Conservation (phyloP, 2,888 invertebrate species). For the Trichacis sp. region DNA sequence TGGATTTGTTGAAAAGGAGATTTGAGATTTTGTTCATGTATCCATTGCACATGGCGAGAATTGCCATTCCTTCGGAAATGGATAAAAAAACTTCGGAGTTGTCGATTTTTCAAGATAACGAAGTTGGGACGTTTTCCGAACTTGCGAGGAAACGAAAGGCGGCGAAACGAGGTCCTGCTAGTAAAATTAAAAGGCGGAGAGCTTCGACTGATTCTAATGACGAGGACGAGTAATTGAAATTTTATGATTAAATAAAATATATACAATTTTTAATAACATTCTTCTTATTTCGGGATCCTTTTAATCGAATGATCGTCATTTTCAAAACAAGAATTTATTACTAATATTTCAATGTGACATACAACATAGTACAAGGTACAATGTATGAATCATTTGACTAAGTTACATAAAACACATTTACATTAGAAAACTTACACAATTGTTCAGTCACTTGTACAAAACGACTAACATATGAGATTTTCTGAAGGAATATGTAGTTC, state of each 20-base stretch:
- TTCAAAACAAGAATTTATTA: slow-evolving; percentile 1
- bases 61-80: slow-evolving; percentile 13
- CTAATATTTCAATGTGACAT: slow-evolving; percentile 11
- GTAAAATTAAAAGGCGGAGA: background rate
- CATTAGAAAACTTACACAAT: slow-evolving; percentile 11
- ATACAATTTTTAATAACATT: too few relatives aligned
- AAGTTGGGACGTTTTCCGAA: background rate
- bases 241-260: too few relatives aligned
- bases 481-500: slow-evolving; percentile 9
- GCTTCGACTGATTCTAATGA: background rate
- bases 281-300: too few relatives aligned
- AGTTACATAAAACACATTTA: slow-evolving; percentile 20
- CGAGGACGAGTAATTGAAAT: slow-evolving; percentile 2
- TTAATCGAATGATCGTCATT: too few relatives aligned
- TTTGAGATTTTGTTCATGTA: slow-evolving; percentile 57
- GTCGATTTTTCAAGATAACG: background rate
- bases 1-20: slow-evolving; percentile 50
- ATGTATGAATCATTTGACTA: slow-evolving; percentile 3
- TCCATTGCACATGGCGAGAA: slow-evolving; percentile 53
- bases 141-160: slow-evolving; percentile 2
- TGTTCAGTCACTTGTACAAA: background rate
- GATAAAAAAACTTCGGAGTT: slow-evolving; percentile 2
- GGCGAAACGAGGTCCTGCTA: background rate
- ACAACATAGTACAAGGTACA: background rate
- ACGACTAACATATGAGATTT: background rate